A percentile compares a stretch with the other conserved stretches of the same genome.
phyloP scores from a whole-genome alignment of 2,797 vertebrate genomes.

The Pangasius krempfi region DNA sequence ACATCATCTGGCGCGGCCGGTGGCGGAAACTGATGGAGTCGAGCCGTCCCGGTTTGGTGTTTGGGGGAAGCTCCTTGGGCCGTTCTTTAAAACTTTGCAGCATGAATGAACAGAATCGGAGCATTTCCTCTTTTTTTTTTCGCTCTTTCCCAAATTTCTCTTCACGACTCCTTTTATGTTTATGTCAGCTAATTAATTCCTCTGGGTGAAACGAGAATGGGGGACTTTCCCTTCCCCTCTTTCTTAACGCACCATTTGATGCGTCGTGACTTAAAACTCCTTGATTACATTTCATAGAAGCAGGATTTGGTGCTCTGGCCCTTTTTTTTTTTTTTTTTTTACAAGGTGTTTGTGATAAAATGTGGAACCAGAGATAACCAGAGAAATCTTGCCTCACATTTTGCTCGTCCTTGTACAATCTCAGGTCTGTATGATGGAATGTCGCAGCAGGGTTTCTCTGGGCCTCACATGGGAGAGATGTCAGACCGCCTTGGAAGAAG shows the following conservation, averaged over 20 bases:
- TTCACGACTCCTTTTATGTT: constrained; percentile 70
- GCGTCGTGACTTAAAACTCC: constrained; percentile 23
- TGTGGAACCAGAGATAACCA: background rate
- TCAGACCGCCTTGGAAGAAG: constrained; percentile 63
- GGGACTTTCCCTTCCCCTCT: constrained; percentile 22
- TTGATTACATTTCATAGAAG: background rate
- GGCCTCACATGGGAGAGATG: constrained; percentile 84
- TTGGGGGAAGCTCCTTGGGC: constrained; percentile 37
- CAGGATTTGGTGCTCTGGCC: background rate
- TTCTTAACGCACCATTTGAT: constrained; percentile 40
- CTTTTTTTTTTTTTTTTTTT: background rate
- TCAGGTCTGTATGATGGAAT: constrained; percentile 88
- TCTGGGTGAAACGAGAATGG: constrained; percentile 52
- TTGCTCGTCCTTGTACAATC: background rate
- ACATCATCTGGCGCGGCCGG: constrained; percentile 26
- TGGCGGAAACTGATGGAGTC: constrained; percentile 30
- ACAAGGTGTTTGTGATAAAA: background rate
- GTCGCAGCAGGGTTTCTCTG: constrained; percentile 76
- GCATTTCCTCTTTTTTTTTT: background rate
- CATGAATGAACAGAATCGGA: constrained; percentile 35
- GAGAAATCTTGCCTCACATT: background rate
- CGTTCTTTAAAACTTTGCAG: constrained; percentile 44
- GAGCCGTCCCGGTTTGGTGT: constrained; percentile 13
- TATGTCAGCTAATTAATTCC: constrained; percentile 68
- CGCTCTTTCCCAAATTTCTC: constrained; percentile 21